phyloP scores from a whole-genome alignment of 2,797 vertebrate species.

The Antrozous pallidus region DNA sequence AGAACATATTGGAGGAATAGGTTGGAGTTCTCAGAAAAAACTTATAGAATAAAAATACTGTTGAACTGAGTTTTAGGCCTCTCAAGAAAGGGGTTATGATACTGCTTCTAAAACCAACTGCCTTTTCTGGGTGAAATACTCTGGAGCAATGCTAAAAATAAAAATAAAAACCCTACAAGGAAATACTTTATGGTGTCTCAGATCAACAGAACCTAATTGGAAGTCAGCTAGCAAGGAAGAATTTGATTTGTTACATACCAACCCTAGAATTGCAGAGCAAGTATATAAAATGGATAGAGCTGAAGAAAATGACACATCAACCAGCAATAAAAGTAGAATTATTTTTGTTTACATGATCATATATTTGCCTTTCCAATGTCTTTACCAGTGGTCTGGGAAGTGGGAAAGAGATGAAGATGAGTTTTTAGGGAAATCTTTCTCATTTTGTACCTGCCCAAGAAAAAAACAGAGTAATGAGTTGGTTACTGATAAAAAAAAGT shows the following conservation, averaged over 20 bases:
- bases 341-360: background rate
- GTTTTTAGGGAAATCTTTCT: conserved; percentile 3
- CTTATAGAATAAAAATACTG: background rate
- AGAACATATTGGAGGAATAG: background rate
- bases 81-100: background rate
- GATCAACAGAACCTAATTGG: background rate
- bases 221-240: background rate
- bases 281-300: background rate
- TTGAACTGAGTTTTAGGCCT: background rate
- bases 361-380: background rate
- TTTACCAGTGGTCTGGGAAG: background rate
- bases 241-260: background rate
- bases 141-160: background rate
- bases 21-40: background rate
- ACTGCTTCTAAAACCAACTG: background rate
- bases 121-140: background rate
- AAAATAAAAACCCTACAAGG: background rate
- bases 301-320: background rate
- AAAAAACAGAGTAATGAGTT: background rate
- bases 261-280: background rate
- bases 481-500: background rate
- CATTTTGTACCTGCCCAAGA: background rate
- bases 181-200: background rate
- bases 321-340: background rate
- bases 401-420: background rate